Evolutionary conservation across 1,140 invertebrate genomes (phyloP).

Genomic region (Hyposmocoma kahamanoa): DNA sequence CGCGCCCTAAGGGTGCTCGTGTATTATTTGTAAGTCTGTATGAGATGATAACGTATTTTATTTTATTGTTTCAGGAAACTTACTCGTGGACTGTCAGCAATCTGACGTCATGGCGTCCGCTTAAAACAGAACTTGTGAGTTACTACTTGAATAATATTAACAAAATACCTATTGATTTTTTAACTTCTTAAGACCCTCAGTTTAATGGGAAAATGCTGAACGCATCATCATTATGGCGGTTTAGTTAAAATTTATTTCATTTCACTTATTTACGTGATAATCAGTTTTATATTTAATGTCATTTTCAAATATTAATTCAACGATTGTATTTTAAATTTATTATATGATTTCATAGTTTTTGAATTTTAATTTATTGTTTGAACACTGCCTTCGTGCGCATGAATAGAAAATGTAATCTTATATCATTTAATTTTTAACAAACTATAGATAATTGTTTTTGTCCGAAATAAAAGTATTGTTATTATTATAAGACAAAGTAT

Average conservation of each 20-base stretch:
- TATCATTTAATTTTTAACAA: too few species aligned
- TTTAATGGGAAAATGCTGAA: neutral
- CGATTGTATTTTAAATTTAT: too few species aligned
- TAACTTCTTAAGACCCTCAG: neutral
- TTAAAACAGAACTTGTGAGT: slow-evolving; percentile 49
- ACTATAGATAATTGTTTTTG: too few species aligned
- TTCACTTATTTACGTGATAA: neutral
- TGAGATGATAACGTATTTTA: too few species aligned
- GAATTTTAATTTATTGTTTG: too few species aligned
- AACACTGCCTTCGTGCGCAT: too few species aligned
- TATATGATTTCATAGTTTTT: too few species aligned
- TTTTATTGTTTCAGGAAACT: slow-evolving; percentile 26
- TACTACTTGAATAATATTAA: neutral
- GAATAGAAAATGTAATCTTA: too few species aligned
- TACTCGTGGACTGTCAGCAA: slow-evolving; percentile 17
- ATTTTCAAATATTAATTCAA: neutral
- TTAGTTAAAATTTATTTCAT: neutral
- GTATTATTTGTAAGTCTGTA: neutral
- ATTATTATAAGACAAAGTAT: too few species aligned
- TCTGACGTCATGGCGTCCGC: slow-evolving; percentile 34
- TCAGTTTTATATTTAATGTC: neutral
- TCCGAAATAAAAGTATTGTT: too few species aligned
- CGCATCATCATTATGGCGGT: neutral
- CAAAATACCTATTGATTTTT: neutral
- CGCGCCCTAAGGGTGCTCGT: neutral